Percentiles rank a stretch among this genome's conserved stretches.
phyloP scores from a whole-genome alignment of 2,888 invertebrate species.

The Clitarchus hookeri region DNA sequence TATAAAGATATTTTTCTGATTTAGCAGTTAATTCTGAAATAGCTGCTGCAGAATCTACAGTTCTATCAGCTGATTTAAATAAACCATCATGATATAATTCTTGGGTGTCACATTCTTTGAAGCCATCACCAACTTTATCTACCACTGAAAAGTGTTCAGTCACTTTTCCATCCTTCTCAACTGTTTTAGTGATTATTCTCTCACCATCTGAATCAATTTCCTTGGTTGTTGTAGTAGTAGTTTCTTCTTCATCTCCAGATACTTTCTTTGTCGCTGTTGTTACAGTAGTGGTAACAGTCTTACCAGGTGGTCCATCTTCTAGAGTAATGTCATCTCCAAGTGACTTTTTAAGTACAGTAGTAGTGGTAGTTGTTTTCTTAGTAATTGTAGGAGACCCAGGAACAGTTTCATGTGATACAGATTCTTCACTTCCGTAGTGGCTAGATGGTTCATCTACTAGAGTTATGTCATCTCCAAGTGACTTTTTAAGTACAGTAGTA shows the following conservation, averaged over 20 bases:
- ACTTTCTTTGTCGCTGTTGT: slow-evolving; percentile 33
- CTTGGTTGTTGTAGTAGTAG: slow-evolving; percentile 59
- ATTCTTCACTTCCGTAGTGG: neutral
- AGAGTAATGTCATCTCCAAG: neutral
- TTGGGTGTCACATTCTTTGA: neutral
- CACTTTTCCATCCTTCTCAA: slow-evolving; percentile 29
- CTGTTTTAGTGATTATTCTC: slow-evolving; percentile 40
- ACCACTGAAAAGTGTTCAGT: neutral
- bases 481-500: neutral
- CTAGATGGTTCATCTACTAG: neutral
- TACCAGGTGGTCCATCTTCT: neutral
- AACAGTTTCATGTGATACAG: neutral
- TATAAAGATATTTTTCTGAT: neutral
- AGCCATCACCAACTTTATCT: neutral
- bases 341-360: neutral
- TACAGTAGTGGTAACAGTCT: slow-evolving; percentile 30
- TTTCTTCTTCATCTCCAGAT: slow-evolving; percentile 55
- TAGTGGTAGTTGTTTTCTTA: neutral
- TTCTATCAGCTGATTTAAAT: neutral
- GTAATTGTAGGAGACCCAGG: slow-evolving; percentile 2
- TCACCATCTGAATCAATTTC: slow-evolving; percentile 59
- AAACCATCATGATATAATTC: neutral
- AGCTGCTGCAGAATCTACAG: neutral
- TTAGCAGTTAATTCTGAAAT: neutral
- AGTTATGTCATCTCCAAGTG: neutral